These are phyloP conservation scores for Stenotaenia linearis DNA, from an alignment of 2,888 invertebrate genomes.

Conservation along the genomic window DNA sequence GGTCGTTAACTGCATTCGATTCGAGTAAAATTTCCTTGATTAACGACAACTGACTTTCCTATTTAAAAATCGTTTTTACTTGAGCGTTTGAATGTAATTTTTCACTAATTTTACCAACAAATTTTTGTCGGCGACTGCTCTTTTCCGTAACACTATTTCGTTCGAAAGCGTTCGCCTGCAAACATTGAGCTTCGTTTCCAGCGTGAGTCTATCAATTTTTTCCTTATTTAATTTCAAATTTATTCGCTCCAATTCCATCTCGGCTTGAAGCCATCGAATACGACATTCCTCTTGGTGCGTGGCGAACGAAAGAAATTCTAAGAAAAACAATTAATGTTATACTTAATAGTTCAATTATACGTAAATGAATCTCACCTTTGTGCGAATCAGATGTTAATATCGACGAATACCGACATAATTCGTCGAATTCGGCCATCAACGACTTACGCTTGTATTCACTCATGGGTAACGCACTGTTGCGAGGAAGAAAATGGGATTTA, in stretches of 20 bases:
- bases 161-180: constrained; percentile 39
- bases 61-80: too few species aligned
- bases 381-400: constrained; percentile 46
- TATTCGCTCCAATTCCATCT: constrained; percentile 65
- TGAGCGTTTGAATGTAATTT: too few species aligned
- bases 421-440: constrained; percentile 49
- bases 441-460: too few species aligned
- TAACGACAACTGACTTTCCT: constrained; percentile 67
- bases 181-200: constrained; percentile 73
- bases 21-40: constrained; percentile 69
- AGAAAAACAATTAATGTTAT: not conserved
- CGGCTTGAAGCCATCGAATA: constrained; percentile 62
- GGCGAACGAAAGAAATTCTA: constrained; percentile 69
- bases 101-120: too few species aligned
- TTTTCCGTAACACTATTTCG: too few species aligned
- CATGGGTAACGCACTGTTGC: too few species aligned
- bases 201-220: constrained; percentile 63
- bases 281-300: constrained; percentile 66
- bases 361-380: constrained; percentile 41
- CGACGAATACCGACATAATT: constrained; percentile 47
- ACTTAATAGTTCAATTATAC: not conserved
- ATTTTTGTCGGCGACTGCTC: too few species aligned
- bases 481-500: too few species aligned
- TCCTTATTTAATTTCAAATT: constrained; percentile 65
- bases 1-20: constrained; percentile 65